Conservation (phyloP, 92 coral and sea anemone genomes). For the Epizoanthus rinbou region DNA sequence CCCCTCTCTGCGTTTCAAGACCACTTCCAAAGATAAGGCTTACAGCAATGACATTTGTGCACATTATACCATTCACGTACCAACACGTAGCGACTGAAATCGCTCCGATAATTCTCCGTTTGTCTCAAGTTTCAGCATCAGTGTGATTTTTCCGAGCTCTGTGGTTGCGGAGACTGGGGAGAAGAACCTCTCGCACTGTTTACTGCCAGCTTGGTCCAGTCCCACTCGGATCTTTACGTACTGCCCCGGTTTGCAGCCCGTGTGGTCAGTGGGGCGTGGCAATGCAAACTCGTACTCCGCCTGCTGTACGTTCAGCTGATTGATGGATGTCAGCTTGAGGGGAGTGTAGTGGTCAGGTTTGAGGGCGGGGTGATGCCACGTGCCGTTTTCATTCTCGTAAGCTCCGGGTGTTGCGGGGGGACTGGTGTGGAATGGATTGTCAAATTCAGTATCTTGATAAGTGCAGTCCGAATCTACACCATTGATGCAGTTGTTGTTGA, state of each 20-base stretch:
- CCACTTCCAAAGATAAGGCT: neutral
- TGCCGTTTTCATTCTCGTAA: slow-evolving; percentile 41
- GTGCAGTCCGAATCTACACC: too few species aligned
- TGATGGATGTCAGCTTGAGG: slow-evolving; percentile 52
- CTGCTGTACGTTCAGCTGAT: slow-evolving; percentile 43
- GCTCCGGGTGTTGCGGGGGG: slow-evolving; percentile 54
- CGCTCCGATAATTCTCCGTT: slow-evolving; percentile 54
- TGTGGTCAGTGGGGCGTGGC: slow-evolving; percentile 54
- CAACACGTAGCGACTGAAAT: slow-evolving; percentile 49
- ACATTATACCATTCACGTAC: slow-evolving; percentile 33
- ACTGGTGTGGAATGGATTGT: slow-evolving; percentile 64
- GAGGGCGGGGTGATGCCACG: slow-evolving; percentile 52
- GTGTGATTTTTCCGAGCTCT: slow-evolving; percentile 52
- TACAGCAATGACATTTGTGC: too few species aligned
- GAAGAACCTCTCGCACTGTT: slow-evolving; percentile 55
- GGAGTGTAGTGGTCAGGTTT: slow-evolving; percentile 50
- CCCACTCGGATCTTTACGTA: slow-evolving; percentile 57
- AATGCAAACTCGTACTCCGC: slow-evolving; percentile 66
- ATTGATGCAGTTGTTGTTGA: slow-evolving; percentile 6
- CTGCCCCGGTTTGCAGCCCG: slow-evolving; percentile 70
- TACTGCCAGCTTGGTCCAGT: neutral
- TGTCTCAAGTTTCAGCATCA: slow-evolving; percentile 56
- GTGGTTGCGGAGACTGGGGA: slow-evolving; percentile 64
- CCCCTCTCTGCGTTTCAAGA: too few species aligned
- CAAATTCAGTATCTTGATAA: slow-evolving; percentile 54